Conservation (phyloP, 2,888 invertebrate genomes). For the Orthosia incerta region DNA sequence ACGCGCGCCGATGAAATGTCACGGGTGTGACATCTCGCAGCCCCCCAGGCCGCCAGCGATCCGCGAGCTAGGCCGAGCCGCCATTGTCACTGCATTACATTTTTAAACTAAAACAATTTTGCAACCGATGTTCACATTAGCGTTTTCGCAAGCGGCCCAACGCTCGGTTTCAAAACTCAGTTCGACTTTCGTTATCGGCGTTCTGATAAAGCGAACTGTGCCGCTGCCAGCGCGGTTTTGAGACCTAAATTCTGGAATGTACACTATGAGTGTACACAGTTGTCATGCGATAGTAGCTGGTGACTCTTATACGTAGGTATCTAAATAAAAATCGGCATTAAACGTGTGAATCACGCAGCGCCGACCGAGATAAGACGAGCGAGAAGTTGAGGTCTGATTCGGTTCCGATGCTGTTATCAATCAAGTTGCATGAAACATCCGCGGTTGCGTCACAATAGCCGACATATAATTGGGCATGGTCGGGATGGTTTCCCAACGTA, state of each 20-base stretch:
- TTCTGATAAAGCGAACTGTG: slow-evolving; percentile 88
- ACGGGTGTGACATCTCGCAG: slow-evolving; percentile 65
- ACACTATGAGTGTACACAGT: slow-evolving; percentile 57
- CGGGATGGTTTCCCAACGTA: slow-evolving; percentile 90
- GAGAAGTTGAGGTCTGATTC: slow-evolving; percentile 54
- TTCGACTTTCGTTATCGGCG: slow-evolving; percentile 89
- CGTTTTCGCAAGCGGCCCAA: slow-evolving; percentile 91
- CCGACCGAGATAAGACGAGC: slow-evolving; percentile 51
- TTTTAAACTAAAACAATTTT: slow-evolving; percentile 90
- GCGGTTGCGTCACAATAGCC: slow-evolving; percentile 82
- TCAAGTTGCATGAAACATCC: slow-evolving; percentile 81
- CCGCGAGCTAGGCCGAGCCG: slow-evolving; percentile 62
- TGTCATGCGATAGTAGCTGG: slow-evolving; percentile 51
- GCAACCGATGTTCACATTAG: slow-evolving; percentile 91
- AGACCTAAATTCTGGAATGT: slow-evolving; percentile 85
- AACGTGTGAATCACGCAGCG: slow-evolving; percentile 40
- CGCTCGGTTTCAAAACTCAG: slow-evolving; percentile 89
- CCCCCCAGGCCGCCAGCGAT: slow-evolving; percentile 56
- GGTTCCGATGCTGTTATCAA: slow-evolving; percentile 76
- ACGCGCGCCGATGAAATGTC: slow-evolving; percentile 70
- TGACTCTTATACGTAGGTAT: slow-evolving; percentile 38
- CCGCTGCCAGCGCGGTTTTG: slow-evolving; percentile 85
- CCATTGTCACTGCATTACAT: slow-evolving; percentile 84
- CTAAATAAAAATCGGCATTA: slow-evolving; percentile 35
- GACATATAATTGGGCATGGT: slow-evolving; percentile 88